These are phyloP conservation scores for Thinocorus orbignyianus DNA, from an alignment of 2,113 vertebrate genomes.

Conservation along the genomic window DNA sequence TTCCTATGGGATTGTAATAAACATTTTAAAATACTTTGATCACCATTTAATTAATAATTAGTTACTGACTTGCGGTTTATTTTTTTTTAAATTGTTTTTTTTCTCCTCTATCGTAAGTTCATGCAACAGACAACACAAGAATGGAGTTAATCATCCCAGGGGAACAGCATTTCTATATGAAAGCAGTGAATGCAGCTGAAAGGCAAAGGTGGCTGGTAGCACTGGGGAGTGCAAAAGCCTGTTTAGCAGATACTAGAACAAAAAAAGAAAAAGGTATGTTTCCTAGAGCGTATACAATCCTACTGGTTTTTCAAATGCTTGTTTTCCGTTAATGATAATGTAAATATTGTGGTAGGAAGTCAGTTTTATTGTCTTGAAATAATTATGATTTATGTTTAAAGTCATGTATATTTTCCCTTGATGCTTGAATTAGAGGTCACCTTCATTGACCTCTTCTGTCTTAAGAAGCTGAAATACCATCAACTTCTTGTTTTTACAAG, in stretches of 20 bases:
- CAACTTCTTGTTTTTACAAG: background rate
- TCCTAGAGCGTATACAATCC: background rate
- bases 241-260: slow-evolving; percentile 81
- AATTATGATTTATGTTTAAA: background rate
- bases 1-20: background rate
- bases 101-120: slow-evolving; percentile 63
- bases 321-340: background rate
- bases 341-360: background rate
- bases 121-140: slow-evolving; percentile 82
- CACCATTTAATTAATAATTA: background rate
- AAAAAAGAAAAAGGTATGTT: slow-evolving; percentile 85
- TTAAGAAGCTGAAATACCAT: background rate
- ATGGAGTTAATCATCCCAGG: slow-evolving; percentile 87
- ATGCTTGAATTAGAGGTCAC: background rate
- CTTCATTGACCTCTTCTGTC: background rate
- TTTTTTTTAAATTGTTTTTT: background rate
- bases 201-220: slow-evolving; percentile 86
- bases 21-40: background rate
- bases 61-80: background rate
- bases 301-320: background rate
- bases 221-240: slow-evolving; percentile 86
- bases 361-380: background rate
- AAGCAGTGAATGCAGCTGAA: slow-evolving; percentile 85
- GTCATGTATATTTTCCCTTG: background rate
- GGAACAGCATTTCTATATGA: slow-evolving; percentile 87